Evolutionary conservation across 2,797 vertebrate genomes (phyloP), one percentile per base, ranked within the genome.

Genomic region (Craterocephalus amniculus): DNA sequence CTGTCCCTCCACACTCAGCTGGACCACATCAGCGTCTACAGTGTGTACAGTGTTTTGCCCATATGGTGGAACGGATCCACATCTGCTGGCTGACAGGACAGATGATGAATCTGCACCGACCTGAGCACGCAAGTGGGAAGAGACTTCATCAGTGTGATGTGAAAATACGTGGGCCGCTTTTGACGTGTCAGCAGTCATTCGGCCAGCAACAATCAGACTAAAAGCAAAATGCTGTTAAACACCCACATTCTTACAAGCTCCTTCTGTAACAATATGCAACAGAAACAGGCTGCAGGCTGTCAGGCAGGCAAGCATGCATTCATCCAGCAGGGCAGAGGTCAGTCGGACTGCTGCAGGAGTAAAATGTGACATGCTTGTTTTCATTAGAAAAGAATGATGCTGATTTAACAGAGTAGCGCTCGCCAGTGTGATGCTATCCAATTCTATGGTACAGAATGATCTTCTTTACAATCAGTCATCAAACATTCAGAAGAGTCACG

Each of bases 1-100:
- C 58, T 74, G 38, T 60, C n/a, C 10, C 32, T 51, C 10, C 66
- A 58, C 40, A 8, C 64, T 72, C 32, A 11, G 4, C 35, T n/a
- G 52, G 13, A 51, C 61, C 29, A 48, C 40, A 64, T 74, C 74
- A 34, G 61, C 57, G 74, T 71, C 51, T 54, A 16, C 60, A 14
- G 31, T 20, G 52, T 48, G 51, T 31, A 4, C 24, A 12, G 27
- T 11, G 57, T n/a, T 29, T 24, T 18, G 16, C 6, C 71, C 67
- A 58, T 73, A 79, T 66, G 65, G 56, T 70, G 0, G 4, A 61
- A 20, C 14, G 6, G 26, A 66, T 56, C 59, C 63, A 54, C 66
- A 77, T 67, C 63, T 74, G 71, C 54, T 60, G 52, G 14, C 58
- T 83, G 64, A 68, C 67, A 83, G 20, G 9, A 51, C 51, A 20